phyloP scores from a whole-genome alignment of 2,888 invertebrate genomes.

The Cryptosula pallasiana region DNA sequence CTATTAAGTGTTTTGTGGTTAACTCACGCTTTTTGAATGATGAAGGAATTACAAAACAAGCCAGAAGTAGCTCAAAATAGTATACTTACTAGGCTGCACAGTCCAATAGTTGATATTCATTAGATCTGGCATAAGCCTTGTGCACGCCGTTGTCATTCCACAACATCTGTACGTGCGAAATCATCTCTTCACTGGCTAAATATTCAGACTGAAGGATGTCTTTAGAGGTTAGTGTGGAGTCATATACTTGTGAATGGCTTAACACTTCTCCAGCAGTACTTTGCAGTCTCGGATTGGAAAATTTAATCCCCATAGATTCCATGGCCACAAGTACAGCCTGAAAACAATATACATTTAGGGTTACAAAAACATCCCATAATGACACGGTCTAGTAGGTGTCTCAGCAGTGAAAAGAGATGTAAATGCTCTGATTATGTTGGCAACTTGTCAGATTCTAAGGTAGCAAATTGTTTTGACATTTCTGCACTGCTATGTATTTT shows the following conservation, averaged over 20 bases:
- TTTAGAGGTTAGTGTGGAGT: constrained; percentile 23
- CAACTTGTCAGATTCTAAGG: no score
- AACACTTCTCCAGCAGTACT: constrained; percentile 33
- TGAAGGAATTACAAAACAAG: no score
- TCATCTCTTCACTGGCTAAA: background rate
- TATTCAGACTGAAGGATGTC: constrained; percentile 18
- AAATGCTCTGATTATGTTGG: no score
- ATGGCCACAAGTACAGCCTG: constrained; percentile 48
- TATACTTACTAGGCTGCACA: constrained; percentile 74
- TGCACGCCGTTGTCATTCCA: constrained; percentile 70
- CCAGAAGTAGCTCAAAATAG: no score
- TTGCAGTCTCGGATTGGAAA: constrained; percentile 50
- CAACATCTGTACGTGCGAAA: constrained; percentile 45
- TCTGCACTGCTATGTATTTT: no score
- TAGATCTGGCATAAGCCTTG: constrained; percentile 65
- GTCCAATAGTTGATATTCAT: constrained; percentile 74
- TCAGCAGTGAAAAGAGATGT: no score
- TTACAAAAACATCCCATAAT: no score
- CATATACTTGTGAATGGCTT: constrained; percentile 34
- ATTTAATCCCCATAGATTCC: constrained; percentile 38
- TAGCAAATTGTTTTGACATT: no score
- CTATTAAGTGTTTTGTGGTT: no score
- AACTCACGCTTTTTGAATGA: no score
- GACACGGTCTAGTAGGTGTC: no score
- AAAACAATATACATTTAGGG: no score